Conservation (phyloP, 2,888 invertebrate genomes). For the Dynastes maya region DNA sequence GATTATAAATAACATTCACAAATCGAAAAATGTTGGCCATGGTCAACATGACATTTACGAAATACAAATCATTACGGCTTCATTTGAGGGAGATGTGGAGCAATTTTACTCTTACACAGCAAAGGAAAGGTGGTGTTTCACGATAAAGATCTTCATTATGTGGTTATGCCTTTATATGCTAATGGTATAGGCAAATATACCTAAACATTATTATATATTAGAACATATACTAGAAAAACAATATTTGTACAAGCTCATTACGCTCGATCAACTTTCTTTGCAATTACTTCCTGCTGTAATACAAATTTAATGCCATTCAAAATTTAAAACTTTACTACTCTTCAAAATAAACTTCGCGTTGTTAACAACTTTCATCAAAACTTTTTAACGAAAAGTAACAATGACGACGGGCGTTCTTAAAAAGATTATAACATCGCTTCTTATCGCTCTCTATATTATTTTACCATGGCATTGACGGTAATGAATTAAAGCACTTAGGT, state of each 20-base stretch:
- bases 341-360: no score
- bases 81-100: not conserved
- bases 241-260: no score
- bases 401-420: not conserved
- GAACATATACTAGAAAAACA: no score
- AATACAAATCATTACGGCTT: not conserved
- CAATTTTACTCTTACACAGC: not conserved
- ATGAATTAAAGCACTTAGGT: slow-evolving; percentile 5
- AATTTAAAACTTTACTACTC: no score
- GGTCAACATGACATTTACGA: slow-evolving; percentile 15
- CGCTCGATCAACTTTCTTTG: no score
- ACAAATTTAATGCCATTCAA: no score
- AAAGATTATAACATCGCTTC: not conserved
- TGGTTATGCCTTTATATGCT: not conserved
- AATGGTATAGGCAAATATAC: not conserved
- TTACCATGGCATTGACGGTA: not conserved
- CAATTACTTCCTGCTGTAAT: no score
- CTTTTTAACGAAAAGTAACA: slow-evolving; percentile 5
- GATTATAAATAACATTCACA: slow-evolving; percentile 14
- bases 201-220: not conserved
- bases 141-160: not conserved
- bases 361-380: not conserved
- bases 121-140: slow-evolving; percentile 4
- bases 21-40: slow-evolving; percentile 21
- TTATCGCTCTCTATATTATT: not conserved